Evolutionary conservation across 2,113 vertebrate species (phyloP).

Genomic region (Paradoxurus hermaphroditus): DNA sequence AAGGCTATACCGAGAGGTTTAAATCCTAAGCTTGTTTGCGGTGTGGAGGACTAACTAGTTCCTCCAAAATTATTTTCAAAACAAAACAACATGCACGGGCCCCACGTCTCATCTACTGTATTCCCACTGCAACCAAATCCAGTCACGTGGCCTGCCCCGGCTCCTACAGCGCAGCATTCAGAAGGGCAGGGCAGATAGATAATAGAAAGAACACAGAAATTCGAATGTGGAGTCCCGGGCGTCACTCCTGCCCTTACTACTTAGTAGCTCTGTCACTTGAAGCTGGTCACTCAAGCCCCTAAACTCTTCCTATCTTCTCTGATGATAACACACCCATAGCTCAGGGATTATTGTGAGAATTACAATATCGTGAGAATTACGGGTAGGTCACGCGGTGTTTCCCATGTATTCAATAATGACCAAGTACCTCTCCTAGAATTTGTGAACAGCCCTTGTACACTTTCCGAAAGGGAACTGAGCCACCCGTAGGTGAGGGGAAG

Average conservation of each 20-base stretch:
- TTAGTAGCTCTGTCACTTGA: neutral
- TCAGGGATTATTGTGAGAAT: neutral
- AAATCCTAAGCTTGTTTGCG: neutral
- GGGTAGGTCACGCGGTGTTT: neutral
- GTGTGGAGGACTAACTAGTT: neutral
- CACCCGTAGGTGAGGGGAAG: neutral
- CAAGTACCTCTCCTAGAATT: neutral
- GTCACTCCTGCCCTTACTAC: neutral
- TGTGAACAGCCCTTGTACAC: neutral
- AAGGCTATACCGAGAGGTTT: neutral
- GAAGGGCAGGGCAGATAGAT: neutral
- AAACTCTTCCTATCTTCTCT: neutral
- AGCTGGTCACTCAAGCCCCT: neutral
- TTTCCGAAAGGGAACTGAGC: neutral
- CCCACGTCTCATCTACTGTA: neutral
- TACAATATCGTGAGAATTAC: neutral
- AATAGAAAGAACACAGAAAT: neutral
- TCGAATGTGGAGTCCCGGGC: neutral
- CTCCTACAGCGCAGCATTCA: fast-evolving
- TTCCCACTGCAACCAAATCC: neutral
- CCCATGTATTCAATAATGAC: neutral
- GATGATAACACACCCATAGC: neutral
- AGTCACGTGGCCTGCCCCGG: neutral
- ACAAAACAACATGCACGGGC: neutral
- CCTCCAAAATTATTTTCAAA: neutral